These are phyloP conservation scores for Liopterus haemorrhoidalis DNA, from an alignment of 2,888 invertebrate genomes.

Conservation along the genomic window DNA sequence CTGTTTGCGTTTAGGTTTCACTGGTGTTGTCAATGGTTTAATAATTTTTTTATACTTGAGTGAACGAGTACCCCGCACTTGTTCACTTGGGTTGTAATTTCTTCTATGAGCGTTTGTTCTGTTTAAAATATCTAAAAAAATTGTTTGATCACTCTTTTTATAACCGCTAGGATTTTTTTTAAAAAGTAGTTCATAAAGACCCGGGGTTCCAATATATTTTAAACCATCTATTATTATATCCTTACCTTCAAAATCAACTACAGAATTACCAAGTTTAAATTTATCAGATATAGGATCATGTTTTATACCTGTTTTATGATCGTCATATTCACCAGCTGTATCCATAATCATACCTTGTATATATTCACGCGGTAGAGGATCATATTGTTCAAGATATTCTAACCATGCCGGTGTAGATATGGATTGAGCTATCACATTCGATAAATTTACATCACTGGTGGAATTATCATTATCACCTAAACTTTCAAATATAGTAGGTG, in stretches of 20 bases:
- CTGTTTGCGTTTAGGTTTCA: too few relatives aligned
- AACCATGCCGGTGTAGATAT: too few relatives aligned
- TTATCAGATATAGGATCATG: background rate
- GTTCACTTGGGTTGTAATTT: background rate
- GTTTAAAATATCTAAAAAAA: background rate
- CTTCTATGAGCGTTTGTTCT: constrained; percentile 1
- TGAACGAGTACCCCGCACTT: background rate
- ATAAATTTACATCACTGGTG: too few relatives aligned
- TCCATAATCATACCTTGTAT: too few relatives aligned
- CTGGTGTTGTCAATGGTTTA: background rate
- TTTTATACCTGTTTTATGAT: background rate
- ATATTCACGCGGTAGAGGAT: too few relatives aligned
- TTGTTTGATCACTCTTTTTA: too few relatives aligned
- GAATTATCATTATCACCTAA: too few relatives aligned
- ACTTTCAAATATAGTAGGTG: too few relatives aligned
- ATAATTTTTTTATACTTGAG: background rate
- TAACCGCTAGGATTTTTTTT: background rate
- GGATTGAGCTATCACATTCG: too few relatives aligned
- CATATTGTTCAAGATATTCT: too few relatives aligned
- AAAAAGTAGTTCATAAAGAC: constrained; percentile 1
- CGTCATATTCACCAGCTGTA: too few relatives aligned
- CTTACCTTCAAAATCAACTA: background rate
- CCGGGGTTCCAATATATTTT: background rate
- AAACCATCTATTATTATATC: background rate
- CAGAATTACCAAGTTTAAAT: background rate